Base-by-base conservation (phyloP, 1,140 invertebrate species). In the Bombyx mandarina region DNA sequence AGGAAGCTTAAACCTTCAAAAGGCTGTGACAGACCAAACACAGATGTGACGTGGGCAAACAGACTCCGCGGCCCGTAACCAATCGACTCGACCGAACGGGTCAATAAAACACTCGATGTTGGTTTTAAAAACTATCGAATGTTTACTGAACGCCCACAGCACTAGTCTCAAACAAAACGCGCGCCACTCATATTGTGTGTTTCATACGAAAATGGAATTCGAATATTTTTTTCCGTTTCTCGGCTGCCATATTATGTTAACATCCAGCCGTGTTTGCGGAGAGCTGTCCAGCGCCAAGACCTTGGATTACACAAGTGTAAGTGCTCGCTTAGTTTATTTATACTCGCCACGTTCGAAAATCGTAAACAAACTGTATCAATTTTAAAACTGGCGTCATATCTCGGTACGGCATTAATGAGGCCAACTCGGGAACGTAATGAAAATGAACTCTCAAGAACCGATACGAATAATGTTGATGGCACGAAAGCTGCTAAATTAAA, bases 31-130 rank as follows among this genome's bases (percentile, higher is more conserved):
- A 77, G 69, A 59, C 67, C 75, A 75, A 80, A 80, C 76, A 82
- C 79, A 82, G 77, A 78, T 80, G 79, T 71, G 77, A 77, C 71
- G 69, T 69, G 67, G 42, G 71, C 75, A 82, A 79, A 82, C 70
- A 77, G 63, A 51, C 66, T 71, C 60, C 60, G 57, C 56, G 47
- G 61, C 59, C 63, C 73, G 70, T 75, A 65, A 71, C 77, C 66
- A 75, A 76, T 75, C 66, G 57, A 22, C 59, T 58, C 63, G 52
- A 56, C 52, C 60, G 60, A 62, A 62, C 59, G 60, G 60, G 65
- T 60, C 62, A 62, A 66, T 64, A 66, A 66, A 66, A 62, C 62
- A 58, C 52, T 51, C 42, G 50, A 8, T 61, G 56, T 65, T 61
- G 56, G 58, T 65, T 65, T 60, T 56, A 55, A 57, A 58, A 60